phyloP scores from a whole-genome alignment of 2,113 vertebrate species.

The Todiramphus saurophagus region DNA sequence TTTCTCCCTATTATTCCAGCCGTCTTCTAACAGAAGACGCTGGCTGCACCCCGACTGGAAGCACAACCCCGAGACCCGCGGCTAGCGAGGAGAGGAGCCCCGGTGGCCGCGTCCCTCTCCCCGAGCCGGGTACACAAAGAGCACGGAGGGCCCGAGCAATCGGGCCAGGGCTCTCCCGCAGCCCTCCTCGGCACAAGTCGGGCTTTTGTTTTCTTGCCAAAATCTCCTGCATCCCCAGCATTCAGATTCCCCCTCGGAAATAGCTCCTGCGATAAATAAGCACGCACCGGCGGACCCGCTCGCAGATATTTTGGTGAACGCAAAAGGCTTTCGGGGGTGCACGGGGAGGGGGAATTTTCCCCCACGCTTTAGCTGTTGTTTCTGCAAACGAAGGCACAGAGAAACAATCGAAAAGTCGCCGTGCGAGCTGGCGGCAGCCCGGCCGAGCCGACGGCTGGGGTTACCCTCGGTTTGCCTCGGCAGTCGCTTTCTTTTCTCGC shows the following conservation, averaged over 20 bases:
- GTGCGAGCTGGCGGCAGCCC: neutral
- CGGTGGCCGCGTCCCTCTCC: neutral
- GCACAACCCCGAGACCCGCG: neutral
- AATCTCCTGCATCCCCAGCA: rapidly evolving
- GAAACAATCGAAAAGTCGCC: neutral
- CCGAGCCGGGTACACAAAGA: neutral
- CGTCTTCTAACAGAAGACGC: neutral
- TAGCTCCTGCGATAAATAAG: neutral
- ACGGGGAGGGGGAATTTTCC: rapidly evolving
- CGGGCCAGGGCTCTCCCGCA: neutral
- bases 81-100: neutral
- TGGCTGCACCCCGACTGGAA: neutral
- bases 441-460: neutral
- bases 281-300: neutral
- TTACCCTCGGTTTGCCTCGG: neutral
- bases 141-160: neutral
- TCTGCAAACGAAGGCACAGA: neutral
- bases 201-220: neutral
- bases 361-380: neutral
- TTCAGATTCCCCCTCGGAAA: neutral
- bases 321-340: neutral
- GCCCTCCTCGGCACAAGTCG: neutral
- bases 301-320: neutral
- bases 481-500: too few species aligned
- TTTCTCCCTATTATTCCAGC: neutral